Conservation (phyloP, 2,888 invertebrate genomes). For the Sinohyriopsis cumingii region DNA sequence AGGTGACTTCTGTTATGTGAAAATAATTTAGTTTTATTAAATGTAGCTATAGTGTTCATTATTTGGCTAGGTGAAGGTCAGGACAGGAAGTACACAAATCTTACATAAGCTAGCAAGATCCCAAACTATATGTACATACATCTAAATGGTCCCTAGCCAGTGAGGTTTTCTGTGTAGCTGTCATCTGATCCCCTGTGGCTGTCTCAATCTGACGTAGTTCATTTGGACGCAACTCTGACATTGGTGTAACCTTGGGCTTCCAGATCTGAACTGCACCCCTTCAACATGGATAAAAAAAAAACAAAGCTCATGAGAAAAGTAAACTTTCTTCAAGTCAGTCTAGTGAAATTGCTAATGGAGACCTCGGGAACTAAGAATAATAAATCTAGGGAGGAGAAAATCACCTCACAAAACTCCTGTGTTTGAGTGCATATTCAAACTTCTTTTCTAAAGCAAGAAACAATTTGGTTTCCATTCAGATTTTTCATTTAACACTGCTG, state of each 20-base stretch:
- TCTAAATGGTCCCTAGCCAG: constrained; percentile 54
- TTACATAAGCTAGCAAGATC: background rate
- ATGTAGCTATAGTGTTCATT: too few relatives aligned
- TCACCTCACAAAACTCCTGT: too few relatives aligned
- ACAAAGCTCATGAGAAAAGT: background rate
- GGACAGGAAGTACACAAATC: background rate
- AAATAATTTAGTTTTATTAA: too few relatives aligned
- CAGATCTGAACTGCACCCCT: constrained; percentile 90
- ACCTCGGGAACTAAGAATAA: background rate
- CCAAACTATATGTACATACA: constrained; percentile 28
- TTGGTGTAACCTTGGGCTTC: constrained; percentile 91
- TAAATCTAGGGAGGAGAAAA: too few relatives aligned
- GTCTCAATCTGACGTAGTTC: constrained; percentile 55
- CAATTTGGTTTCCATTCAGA: too few relatives aligned
- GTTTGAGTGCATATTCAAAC: too few relatives aligned
- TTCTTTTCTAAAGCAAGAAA: too few relatives aligned
- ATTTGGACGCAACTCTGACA: constrained; percentile 76
- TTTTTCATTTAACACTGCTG: too few relatives aligned
- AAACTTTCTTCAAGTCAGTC: background rate
- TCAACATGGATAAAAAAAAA: constrained; percentile 35
- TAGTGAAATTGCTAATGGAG: background rate
- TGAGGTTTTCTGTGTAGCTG: constrained; percentile 65
- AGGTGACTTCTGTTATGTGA: too few relatives aligned
- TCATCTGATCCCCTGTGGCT: constrained; percentile 58
- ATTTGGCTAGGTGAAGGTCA: too few relatives aligned